Evolutionary conservation across 2,113 vertebrate genomes (phyloP).

Genomic region (Ibidorhyncha struthersii): DNA sequence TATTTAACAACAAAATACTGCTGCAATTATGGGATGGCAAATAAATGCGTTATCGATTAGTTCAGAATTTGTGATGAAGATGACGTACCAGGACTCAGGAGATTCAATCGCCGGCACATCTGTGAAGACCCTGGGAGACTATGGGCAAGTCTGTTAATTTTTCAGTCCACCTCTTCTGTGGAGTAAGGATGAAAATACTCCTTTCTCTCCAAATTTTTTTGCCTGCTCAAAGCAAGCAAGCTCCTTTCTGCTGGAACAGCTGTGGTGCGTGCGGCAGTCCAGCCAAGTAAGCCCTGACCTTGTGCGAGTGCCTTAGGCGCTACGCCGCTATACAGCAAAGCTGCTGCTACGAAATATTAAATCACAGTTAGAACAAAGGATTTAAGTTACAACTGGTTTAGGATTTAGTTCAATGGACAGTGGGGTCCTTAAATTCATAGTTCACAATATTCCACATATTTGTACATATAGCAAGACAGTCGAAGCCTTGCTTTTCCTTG

Average conservation of each 20-base stretch:
- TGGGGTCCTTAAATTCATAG: background rate
- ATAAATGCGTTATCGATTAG: background rate
- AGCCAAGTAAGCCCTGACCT: background rate
- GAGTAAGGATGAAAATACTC: background rate
- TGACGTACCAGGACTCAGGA: background rate
- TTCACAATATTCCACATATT: background rate
- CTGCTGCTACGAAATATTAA: background rate
- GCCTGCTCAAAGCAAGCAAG: background rate
- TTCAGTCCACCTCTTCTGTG: background rate
- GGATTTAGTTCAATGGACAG: background rate
- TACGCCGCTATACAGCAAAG: background rate
- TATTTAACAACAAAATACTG: slow-evolving; percentile 50
- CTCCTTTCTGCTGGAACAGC: background rate
- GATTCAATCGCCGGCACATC: background rate
- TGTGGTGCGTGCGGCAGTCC: background rate
- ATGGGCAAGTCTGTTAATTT: background rate
- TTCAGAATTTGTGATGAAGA: background rate
- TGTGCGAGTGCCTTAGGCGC: background rate
- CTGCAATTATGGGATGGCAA: slow-evolving; percentile 33
- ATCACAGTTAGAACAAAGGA: background rate
- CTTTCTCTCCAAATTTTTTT: background rate
- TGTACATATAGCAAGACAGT: background rate
- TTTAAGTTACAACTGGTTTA: background rate
- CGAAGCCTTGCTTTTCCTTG: background rate
- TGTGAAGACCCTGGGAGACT: background rate